Percentiles rank a stretch among this genome's conserved stretches.
phyloP scores from a whole-genome alignment of 37 sponge, comb jelly and placozoan species.

The Trichoplax adhaerens region DNA sequence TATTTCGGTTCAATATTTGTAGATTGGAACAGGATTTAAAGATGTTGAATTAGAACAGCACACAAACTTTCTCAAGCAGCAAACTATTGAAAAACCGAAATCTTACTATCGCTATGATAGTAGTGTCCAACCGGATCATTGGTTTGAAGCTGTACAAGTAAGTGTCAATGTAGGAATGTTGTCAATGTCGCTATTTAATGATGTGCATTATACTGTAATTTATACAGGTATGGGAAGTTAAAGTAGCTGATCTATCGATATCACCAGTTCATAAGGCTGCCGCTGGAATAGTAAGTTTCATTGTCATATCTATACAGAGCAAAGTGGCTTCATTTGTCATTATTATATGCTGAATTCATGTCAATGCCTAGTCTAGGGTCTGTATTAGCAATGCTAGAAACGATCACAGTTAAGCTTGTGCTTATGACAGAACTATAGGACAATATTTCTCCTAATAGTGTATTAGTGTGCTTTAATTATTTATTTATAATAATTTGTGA shows the following conservation, averaged over 20 bases:
- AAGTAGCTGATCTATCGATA: conserved; percentile 90
- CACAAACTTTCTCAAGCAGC: conserved; percentile 50
- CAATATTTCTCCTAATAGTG: too few species aligned
- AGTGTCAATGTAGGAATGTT: not conserved
- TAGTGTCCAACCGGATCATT: conserved; percentile 58
- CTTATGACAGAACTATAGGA: too few species aligned
- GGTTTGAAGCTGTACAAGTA: conserved; percentile 76
- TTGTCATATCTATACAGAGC: too few species aligned
- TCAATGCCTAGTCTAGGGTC: too few species aligned
- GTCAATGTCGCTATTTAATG: not conserved
- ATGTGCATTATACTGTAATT: not conserved
- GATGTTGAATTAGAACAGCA: conserved; percentile 80
- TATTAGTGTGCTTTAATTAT: too few species aligned
- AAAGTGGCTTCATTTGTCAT: too few species aligned
- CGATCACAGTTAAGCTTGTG: too few species aligned
- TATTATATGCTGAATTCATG: too few species aligned
- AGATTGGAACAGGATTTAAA: conserved; percentile 97
- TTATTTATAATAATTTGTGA: too few species aligned
- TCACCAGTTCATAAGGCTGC: conserved; percentile 93
- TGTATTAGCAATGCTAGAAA: too few species aligned
- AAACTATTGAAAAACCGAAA: conserved; percentile 47
- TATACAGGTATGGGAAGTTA: conserved; percentile 90
- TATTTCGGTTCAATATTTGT: not conserved
- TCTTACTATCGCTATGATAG: conserved; percentile 68
- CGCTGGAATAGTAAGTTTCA: conserved; percentile 49